Evolutionary conservation across 2,797 vertebrate species (phyloP).

Genomic region (Chloroceryle inda): DNA sequence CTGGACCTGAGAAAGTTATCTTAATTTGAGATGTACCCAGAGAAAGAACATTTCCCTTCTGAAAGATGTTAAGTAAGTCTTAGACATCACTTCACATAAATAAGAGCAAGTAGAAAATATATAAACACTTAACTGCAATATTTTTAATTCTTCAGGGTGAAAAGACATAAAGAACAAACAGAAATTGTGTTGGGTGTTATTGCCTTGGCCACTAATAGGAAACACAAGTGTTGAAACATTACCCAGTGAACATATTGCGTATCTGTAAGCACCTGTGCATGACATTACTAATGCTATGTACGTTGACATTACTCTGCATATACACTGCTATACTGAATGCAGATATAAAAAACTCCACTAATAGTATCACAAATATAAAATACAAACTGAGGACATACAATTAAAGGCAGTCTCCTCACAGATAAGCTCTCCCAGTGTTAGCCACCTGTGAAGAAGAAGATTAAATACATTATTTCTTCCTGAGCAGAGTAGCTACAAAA

Average conservation of each 20-base stretch:
- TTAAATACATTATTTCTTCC: slow-evolving; percentile 17
- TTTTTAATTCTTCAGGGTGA: not conserved
- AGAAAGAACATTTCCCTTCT: not conserved
- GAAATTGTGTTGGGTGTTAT: not conserved
- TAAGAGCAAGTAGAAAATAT: not conserved
- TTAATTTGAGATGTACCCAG: not conserved
- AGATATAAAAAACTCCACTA: not conserved
- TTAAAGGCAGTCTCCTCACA: not conserved
- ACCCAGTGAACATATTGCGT: not conserved
- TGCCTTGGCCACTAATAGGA: not conserved
- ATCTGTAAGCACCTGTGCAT: not conserved
- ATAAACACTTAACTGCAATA: not conserved
- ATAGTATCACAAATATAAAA: not conserved
- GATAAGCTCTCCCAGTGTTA: not conserved
- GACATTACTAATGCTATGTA: not conserved
- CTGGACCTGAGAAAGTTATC: not conserved
- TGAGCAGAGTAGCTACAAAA: not conserved
- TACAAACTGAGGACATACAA: not conserved
- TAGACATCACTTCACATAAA: not conserved
- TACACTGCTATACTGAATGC: not conserved
- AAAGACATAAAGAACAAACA: not conserved
- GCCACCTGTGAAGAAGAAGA: slow-evolving; percentile 6
- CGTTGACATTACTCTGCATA: not conserved
- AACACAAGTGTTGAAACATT: not conserved
- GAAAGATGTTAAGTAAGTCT: not conserved